Evolutionary conservation across 2,888 invertebrate species (phyloP).

Genomic region (Nasonovia ribisnigri): DNA sequence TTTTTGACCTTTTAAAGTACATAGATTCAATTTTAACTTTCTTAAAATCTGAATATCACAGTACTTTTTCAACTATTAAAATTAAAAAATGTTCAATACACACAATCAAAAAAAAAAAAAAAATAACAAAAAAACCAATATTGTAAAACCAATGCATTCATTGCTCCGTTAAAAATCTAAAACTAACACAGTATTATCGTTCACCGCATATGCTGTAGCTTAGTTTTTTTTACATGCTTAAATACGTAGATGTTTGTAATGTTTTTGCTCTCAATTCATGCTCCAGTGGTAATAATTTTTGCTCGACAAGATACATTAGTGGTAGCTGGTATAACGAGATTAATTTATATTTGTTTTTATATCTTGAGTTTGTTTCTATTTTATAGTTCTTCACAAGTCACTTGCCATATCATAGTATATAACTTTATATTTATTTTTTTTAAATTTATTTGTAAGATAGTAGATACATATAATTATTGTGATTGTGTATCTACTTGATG

Average conservation of each 20-base stretch:
- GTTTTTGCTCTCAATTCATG: neutral
- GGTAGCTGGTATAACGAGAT: neutral
- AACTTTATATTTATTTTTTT: neutral
- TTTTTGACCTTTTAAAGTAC: neutral
- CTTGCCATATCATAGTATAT: neutral
- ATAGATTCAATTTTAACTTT: neutral
- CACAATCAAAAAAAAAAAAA: neutral
- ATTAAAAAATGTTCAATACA: neutral
- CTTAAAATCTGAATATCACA: neutral
- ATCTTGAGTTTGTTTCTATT: neutral
- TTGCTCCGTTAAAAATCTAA: neutral
- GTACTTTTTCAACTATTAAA: neutral
- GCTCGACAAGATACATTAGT: neutral
- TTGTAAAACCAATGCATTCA: neutral
- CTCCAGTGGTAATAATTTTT: neutral
- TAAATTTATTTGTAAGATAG: too few species aligned
- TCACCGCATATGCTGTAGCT: neutral
- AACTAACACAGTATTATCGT: neutral
- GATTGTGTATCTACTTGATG: too few species aligned
- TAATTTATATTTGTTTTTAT: conserved; percentile 12
- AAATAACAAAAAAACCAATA: neutral
- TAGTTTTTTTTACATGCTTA: neutral
- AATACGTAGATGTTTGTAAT: neutral
- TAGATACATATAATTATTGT: too few species aligned
- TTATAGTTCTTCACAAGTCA: neutral